Evolutionary conservation across 2,888 invertebrate genomes (phyloP).

Genomic region (Hypolimnas misippus): DNA sequence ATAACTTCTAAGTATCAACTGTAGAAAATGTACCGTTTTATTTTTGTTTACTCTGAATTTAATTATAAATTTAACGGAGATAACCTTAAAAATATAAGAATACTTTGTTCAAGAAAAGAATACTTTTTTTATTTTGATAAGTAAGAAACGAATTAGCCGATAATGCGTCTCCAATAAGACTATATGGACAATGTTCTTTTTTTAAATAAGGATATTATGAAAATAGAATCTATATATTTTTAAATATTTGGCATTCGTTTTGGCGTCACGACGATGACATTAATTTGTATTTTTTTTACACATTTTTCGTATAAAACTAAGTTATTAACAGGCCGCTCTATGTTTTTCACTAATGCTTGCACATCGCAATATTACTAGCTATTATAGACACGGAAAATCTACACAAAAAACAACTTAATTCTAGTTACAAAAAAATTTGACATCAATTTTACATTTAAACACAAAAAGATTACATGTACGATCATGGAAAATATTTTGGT

Average conservation of each 20-base stretch:
- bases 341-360: background rate
- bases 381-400: slow-evolving; percentile 13
- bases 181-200: slow-evolving; percentile 1
- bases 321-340: slow-evolving; percentile 16
- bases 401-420: background rate
- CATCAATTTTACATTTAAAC: background rate
- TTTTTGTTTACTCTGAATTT: no score
- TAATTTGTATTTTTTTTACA: slow-evolving; percentile 9
- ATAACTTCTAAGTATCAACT: no score
- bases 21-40: no score
- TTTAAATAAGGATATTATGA: slow-evolving; percentile 10
- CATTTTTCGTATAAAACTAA: slow-evolving; percentile 20
- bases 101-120: background rate
- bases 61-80: no score
- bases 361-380: background rate
- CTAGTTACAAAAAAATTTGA: background rate
- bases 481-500: background rate
- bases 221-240: slow-evolving; percentile 40
- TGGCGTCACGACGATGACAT: slow-evolving; percentile 54
- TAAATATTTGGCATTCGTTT: slow-evolving; percentile 72
- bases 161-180: background rate
- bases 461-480: background rate
- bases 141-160: background rate
- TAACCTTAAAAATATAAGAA: no score
- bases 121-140: background rate